A percentile compares a stretch with the other conserved stretches of the same genome.
Evolutionary conservation across 2,797 vertebrate genomes (phyloP).

Genomic region (Sparidentex hasta): DNA sequence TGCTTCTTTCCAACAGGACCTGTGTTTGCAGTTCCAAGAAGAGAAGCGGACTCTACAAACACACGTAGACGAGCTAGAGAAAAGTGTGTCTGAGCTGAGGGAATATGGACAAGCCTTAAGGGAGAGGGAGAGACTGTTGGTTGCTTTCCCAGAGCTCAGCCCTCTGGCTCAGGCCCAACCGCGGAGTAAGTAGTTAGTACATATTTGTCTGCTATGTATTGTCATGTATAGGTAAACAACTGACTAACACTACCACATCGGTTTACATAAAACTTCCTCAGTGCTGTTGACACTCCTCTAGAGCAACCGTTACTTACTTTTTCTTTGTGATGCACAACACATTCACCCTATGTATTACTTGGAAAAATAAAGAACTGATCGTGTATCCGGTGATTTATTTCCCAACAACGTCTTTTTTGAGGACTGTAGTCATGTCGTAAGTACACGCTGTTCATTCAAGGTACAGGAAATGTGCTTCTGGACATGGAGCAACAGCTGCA

Average conservation of each 20-base stretch:
- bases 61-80: slow-evolving; percentile 72
- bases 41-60: slow-evolving; percentile 87
- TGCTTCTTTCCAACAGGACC: slow-evolving; percentile 78
- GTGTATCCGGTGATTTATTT: slow-evolving; percentile 1
- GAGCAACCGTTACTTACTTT: background rate
- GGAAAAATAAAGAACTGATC: background rate
- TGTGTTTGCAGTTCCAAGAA: slow-evolving; percentile 74
- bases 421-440: background rate
- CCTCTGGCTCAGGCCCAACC: slow-evolving; percentile 71
- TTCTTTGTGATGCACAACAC: background rate
- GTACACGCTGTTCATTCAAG: slow-evolving; percentile 72
- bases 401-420: background rate
- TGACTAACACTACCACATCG: background rate
- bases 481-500: slow-evolving; percentile 94
- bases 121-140: slow-evolving; percentile 89
- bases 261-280: background rate
- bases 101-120: slow-evolving; percentile 74
- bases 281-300: background rate
- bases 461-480: slow-evolving; percentile 86
- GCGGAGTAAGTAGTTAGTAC: slow-evolving; percentile 86
- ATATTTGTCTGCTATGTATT: background rate
- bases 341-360: background rate
- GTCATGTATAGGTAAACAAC: background rate
- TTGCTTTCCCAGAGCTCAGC: slow-evolving; percentile 93
- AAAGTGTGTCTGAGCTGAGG: slow-evolving; percentile 75